phyloP scores from a whole-genome alignment of 2,888 invertebrate genomes.

The Troides aeacus region DNA sequence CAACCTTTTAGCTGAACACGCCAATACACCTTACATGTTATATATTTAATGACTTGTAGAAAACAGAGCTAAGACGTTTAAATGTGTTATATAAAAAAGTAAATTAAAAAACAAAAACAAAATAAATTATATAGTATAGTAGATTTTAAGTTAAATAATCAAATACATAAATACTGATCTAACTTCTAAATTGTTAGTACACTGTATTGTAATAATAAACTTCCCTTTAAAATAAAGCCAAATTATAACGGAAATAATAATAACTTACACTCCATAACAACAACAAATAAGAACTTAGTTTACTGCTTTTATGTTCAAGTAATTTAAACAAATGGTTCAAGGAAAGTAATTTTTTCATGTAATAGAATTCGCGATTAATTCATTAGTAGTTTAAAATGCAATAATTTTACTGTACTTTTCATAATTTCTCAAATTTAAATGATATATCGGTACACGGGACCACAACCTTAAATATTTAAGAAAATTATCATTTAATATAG shows the following conservation, averaged over 20 bases:
- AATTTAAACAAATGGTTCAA: neutral
- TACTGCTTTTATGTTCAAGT: neutral
- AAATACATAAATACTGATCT: neutral
- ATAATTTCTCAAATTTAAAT: neutral
- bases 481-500: neutral
- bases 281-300: neutral
- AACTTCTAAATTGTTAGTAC: neutral
- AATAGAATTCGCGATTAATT: neutral
- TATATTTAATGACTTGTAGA: neutral
- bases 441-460: neutral
- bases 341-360: neutral
- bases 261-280: neutral
- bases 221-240: neutral
- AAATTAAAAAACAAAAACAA: neutral
- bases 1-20: constrained; percentile 6
- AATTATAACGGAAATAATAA: neutral
- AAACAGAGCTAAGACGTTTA: neutral
- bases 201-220: neutral
- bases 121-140: neutral
- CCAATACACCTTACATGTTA: neutral
- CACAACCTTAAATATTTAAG: neutral
- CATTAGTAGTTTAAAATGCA: neutral
- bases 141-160: neutral
- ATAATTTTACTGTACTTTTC: neutral
- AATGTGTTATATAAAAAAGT: constrained; percentile 1